These are phyloP conservation scores for Pilophorus perplexus DNA, from an alignment of 2,888 invertebrate species.

Conservation along the genomic window DNA sequence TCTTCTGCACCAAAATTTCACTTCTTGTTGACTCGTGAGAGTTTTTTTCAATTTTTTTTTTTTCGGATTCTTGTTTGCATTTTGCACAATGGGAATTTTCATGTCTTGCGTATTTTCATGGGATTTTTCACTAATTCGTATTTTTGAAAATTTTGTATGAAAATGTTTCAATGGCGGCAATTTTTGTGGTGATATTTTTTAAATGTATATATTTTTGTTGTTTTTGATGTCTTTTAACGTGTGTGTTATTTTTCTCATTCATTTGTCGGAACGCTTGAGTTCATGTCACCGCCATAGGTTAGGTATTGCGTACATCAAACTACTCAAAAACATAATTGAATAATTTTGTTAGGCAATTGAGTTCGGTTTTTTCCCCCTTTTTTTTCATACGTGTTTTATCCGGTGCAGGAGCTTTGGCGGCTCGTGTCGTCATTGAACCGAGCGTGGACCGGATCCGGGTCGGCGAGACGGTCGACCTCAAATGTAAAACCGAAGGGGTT, in stretches of 20 bases:
- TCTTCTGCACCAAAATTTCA: no score
- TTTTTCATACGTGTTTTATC: not conserved
- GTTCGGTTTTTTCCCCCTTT: not conserved
- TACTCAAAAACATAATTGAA: no score
- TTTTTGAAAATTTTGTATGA: not conserved
- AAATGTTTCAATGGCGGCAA: not conserved
- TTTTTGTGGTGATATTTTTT: not conserved
- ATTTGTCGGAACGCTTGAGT: not conserved
- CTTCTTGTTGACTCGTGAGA: no score
- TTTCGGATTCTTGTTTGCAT: no score
- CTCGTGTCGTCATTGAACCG: constrained; percentile 53
- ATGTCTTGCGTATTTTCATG: no score
- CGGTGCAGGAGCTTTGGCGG: constrained; percentile 46
- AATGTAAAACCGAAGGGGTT: constrained; percentile 60
- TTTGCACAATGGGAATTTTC: no score
- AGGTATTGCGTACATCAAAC: no score
- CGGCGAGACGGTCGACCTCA: constrained; percentile 63
- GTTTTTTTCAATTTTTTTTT: no score
- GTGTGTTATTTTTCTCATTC: not conserved
- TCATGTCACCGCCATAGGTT: not conserved
- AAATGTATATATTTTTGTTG: not conserved
- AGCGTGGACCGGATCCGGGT: constrained; percentile 56
- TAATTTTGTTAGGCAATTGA: no score
- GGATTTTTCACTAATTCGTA: no score
- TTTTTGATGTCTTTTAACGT: not conserved